phyloP scores from a whole-genome alignment of 1,140 invertebrate genomes.

The Thaumatotibia leucotreta region DNA sequence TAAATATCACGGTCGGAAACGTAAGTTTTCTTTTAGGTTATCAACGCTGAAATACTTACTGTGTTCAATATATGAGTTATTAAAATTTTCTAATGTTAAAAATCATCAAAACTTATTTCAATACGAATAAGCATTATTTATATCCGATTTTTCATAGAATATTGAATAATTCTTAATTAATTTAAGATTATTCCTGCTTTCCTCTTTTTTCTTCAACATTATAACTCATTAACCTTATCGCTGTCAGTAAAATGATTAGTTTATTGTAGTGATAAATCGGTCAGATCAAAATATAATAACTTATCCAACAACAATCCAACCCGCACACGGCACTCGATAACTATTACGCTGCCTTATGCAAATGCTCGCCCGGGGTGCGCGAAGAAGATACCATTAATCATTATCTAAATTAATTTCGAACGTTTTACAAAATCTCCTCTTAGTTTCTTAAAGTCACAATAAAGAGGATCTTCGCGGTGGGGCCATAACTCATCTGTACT shows the following conservation, averaged over 20 bases:
- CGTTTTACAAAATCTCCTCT: slow-evolving; percentile 71
- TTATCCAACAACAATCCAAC: slow-evolving; percentile 25
- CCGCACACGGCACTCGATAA: slow-evolving; percentile 15
- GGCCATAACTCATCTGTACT: slow-evolving; percentile 80
- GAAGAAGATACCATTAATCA: slow-evolving; percentile 69
- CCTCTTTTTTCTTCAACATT: not conserved
- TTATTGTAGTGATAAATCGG: not conserved
- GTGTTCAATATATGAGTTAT: too few relatives aligned
- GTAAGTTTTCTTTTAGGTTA: too few relatives aligned
- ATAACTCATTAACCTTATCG: not conserved
- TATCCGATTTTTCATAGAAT: too few relatives aligned
- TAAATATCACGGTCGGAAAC: too few relatives aligned
- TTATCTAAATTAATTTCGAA: slow-evolving; percentile 75
- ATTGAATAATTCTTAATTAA: too few relatives aligned
- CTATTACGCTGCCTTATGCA: slow-evolving; percentile 59
- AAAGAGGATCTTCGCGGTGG: slow-evolving; percentile 68
- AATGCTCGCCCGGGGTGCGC: slow-evolving; percentile 46
- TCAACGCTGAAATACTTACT: too few relatives aligned
- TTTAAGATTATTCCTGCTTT: too few relatives aligned
- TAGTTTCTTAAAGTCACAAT: slow-evolving; percentile 76
- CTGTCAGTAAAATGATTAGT: too few relatives aligned
- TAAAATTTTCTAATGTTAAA: too few relatives aligned
- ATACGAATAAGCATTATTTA: too few relatives aligned
- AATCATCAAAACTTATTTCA: too few relatives aligned
- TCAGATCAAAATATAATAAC: slow-evolving; percentile 21